Percentiles rank a stretch among this genome's conserved stretches.
Conservation (phyloP, 2,113 vertebrate genomes). For the Copsychus sechellarum region DNA sequence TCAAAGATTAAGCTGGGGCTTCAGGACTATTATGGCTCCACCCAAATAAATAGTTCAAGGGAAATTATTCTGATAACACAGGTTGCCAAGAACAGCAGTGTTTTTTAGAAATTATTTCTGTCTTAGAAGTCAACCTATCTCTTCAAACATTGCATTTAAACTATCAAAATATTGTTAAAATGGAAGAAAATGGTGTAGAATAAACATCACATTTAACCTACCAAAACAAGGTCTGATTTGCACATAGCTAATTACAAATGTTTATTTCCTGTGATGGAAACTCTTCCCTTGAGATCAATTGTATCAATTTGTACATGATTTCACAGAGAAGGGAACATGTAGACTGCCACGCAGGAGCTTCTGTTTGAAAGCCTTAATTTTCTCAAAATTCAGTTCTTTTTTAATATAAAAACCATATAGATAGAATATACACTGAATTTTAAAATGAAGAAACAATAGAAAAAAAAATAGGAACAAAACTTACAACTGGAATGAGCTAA, state of each 20-base stretch:
- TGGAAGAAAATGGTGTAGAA: background rate
- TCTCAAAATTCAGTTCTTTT: background rate
- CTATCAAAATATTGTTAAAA: background rate
- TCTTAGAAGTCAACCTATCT: constrained; percentile 55
- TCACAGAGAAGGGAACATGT: background rate
- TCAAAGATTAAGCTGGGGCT: constrained; percentile 60
- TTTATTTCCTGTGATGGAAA: background rate
- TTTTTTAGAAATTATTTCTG: constrained; percentile 45
- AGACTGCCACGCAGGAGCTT: background rate
- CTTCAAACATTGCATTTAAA: background rate
- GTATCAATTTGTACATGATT: background rate
- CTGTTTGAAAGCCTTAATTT: background rate
- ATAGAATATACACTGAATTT: background rate
- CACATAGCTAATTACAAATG: background rate
- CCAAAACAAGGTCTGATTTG: background rate
- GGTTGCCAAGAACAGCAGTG: constrained; percentile 66
- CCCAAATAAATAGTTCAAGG: constrained; percentile 66
- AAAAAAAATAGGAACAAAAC: background rate
- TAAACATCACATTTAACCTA: background rate
- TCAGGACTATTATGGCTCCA: constrained; percentile 48
- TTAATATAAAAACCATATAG: background rate
- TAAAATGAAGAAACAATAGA: background rate
- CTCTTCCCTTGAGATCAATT: background rate
- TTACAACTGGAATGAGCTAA: background rate
- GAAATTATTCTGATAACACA: constrained; percentile 66